Evolutionary conservation across 2,113 vertebrate genomes (phyloP).

Genomic region (Mus pahari): DNA sequence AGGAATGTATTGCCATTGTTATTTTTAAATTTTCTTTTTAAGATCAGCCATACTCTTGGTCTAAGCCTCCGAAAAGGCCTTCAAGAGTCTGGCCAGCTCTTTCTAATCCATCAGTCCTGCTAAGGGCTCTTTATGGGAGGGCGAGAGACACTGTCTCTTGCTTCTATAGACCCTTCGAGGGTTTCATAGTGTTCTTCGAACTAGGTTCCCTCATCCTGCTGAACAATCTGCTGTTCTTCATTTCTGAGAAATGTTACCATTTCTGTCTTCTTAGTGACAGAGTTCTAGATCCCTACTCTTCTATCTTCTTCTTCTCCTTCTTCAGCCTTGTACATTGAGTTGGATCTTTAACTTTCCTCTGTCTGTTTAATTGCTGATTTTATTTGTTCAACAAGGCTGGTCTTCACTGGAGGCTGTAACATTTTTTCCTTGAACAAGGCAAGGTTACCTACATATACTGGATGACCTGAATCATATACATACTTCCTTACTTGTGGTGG

Average conservation of each 20-base stretch:
- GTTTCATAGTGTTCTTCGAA: background rate
- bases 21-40: conserved; percentile 38
- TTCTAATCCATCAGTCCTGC: background rate
- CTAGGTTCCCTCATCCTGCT: background rate
- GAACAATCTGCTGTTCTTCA: background rate
- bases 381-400: background rate
- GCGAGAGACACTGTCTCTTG: background rate
- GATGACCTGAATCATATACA: background rate
- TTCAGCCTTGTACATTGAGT: background rate
- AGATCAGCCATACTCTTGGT: background rate
- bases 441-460: background rate
- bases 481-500: background rate
- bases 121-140: background rate
- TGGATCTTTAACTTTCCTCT: background rate
- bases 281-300: background rate
- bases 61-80: background rate
- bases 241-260: background rate
- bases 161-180: background rate
- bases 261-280: background rate
- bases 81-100: background rate
- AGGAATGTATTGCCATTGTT: background rate
- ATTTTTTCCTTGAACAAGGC: background rate
- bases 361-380: background rate
- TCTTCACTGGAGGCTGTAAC: background rate
- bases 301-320: background rate